These are phyloP conservation scores for Schrankia costaestrigalis DNA, from an alignment of 2,888 invertebrate species.

Conservation along the genomic window DNA sequence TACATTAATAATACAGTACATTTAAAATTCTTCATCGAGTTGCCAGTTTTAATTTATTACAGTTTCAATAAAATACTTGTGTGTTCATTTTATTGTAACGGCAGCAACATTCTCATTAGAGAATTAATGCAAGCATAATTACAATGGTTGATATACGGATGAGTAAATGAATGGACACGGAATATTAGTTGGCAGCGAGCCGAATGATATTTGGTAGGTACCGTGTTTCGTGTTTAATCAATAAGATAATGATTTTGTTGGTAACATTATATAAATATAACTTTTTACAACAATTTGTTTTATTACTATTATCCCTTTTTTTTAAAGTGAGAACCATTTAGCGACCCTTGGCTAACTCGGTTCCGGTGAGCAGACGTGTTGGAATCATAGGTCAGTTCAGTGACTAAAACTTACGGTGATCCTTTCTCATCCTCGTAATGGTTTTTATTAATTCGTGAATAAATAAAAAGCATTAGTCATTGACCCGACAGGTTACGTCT, in stretches of 20 bases:
- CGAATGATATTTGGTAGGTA: slow-evolving; percentile 28
- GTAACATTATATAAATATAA: background rate
- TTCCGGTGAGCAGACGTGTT: too few species aligned
- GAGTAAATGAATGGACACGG: slow-evolving; percentile 35
- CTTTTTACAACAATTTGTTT: too few species aligned
- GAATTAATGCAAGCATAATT: slow-evolving; percentile 13
- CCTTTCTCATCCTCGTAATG: background rate
- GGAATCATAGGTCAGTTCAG: background rate
- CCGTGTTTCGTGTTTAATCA: slow-evolving; percentile 5
- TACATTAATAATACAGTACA: too few species aligned
- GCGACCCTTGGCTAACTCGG: too few species aligned
- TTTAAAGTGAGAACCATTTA: too few species aligned
- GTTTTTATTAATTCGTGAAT: too few species aligned
- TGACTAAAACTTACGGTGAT: background rate
- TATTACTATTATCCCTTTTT: too few species aligned
- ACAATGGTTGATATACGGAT: slow-evolving; percentile 19
- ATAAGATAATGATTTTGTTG: slow-evolving; percentile 2
- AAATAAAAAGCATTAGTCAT: too few species aligned
- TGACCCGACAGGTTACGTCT: too few species aligned
- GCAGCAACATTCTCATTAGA: slow-evolving; percentile 8
- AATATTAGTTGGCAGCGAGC: slow-evolving; percentile 42
- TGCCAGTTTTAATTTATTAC: too few species aligned
- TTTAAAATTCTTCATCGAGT: too few species aligned
- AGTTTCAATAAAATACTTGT: too few species aligned
- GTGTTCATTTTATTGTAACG: slow-evolving; percentile 7